A percentile compares a stretch with the other conserved stretches of the same genome.
These are phyloP conservation scores for Myotis planiceps DNA, from an alignment of 2,797 vertebrate genomes.

Conservation along the genomic window DNA sequence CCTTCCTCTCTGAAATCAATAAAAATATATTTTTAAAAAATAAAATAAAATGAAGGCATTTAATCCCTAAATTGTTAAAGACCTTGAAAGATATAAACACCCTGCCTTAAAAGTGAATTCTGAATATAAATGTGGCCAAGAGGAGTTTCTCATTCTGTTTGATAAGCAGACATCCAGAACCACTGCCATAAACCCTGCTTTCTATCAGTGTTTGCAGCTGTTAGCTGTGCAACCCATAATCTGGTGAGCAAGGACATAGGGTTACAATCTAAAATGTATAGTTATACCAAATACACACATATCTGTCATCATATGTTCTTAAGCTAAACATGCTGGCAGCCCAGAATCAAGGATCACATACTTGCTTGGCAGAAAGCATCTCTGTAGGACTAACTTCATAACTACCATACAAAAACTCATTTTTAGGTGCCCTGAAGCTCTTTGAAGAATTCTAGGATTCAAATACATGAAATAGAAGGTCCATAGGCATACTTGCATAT, in stretches of 20 bases:
- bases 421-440: conserved; percentile 19
- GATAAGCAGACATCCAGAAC: not conserved
- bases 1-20: too few species aligned
- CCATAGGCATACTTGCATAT: not conserved
- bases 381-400: not conserved
- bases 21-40: too few species aligned
- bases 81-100: not conserved
- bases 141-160: conserved; percentile 20
- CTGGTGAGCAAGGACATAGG: not conserved
- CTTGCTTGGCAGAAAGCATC: not conserved
- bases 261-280: not conserved
- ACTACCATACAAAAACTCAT: not conserved
- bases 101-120: conserved; percentile 22
- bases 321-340: not conserved
- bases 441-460: not conserved
- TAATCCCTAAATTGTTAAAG: conserved; percentile 14
- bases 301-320: not conserved
- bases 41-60: conserved; percentile 5
- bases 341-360: not conserved
- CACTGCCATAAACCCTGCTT: conserved; percentile 1
- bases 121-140: conserved; percentile 30
- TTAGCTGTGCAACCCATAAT: not conserved
- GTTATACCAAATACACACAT: not conserved
- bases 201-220: conserved; percentile 21
- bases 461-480: conserved; percentile 14